Base-by-base conservation (phyloP, 2,888 invertebrate genomes). In the Crepidodera aurea region DNA sequence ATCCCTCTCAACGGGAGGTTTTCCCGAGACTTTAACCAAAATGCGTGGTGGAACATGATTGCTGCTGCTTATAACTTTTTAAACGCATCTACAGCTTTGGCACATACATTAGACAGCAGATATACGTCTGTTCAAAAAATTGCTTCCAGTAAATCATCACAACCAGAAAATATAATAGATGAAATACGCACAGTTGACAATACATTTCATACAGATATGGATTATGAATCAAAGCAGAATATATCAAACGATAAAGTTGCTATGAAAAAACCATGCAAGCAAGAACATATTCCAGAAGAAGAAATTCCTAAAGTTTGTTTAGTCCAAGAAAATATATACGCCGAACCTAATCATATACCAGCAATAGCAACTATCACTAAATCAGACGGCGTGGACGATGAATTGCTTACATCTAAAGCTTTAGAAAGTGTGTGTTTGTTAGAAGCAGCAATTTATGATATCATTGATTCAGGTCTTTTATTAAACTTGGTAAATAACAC, bases 11-110 rank as follows among this genome's bases (percentile, higher is more conserved):
- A 32, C 18, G 27, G 12, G 10, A 29, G 46, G 18, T 6, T 19
- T 6, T 13, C 19, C 12, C 51, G 34, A n/a, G 37, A 18, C 18
- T 12, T 44, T 13, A 46, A 60, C 22, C 37, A 56, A 44, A 51
- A 62, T 8, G 64, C 56, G 3, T 60, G 60, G 64, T 57, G 57
- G 57, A 57, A 51, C n/a, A 60, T 64, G 56, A 57, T 64, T n/a
- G 27, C 53, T 16, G 44, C 60, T 4, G 39, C 56, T 10, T 60
- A 60, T 10, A 64, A 64, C 34, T 64, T 64, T 27, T 27, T 60
- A n/a, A 60, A 48, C 19, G 64, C 60, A 2, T 60, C 60, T 0
- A 64, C 64, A 5, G 32, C 57, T 5, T 16, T 60, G 10, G 60
- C 60, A 1, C 51, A 60, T 15, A 56, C 60, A n/a, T 32, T 64